phyloP scores from a whole-genome alignment of 1,140 invertebrate genomes.

The Ceratitis capitata region DNA sequence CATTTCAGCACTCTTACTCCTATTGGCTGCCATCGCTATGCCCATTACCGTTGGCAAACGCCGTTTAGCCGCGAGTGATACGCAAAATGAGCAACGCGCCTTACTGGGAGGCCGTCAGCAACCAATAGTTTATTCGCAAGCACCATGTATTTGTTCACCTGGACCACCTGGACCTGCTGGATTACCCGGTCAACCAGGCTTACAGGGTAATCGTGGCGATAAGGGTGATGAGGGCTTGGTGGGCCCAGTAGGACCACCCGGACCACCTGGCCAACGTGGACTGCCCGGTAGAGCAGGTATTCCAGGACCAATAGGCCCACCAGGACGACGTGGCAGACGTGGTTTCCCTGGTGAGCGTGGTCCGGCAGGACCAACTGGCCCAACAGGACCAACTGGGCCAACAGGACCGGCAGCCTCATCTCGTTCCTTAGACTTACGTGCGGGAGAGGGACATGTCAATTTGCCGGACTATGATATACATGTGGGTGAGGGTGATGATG shows the following conservation, averaged over 20 bases:
- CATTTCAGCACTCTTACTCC: neutral
- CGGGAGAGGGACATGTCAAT: neutral
- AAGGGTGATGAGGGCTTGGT: slow-evolving; percentile 34
- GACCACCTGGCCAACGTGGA: slow-evolving; percentile 42
- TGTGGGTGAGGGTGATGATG: neutral
- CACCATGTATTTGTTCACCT: slow-evolving; percentile 39
- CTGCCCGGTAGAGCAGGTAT: slow-evolving; percentile 33
- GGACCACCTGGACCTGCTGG: slow-evolving; percentile 44
- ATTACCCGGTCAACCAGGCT: slow-evolving; percentile 7
- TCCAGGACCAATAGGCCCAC: slow-evolving; percentile 41
- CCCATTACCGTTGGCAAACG: neutral
- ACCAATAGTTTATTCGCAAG: neutral
- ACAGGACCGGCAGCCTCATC: slow-evolving; percentile 18
- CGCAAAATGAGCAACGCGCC: neutral
- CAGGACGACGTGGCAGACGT: slow-evolving; percentile 37
- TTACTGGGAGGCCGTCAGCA: neutral
- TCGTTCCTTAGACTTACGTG: neutral
- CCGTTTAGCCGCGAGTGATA: neutral
- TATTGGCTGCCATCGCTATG: neutral
- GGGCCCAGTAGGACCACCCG: slow-evolving; percentile 13
- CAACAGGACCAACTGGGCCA: slow-evolving; percentile 42
- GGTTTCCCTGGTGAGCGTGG: slow-evolving; percentile 42
- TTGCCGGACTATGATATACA: slow-evolving; percentile 11
- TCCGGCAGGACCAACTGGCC: slow-evolving; percentile 41
- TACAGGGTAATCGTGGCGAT: slow-evolving; percentile 33